phyloP scores from a whole-genome alignment of 1,140 invertebrate species.

The Heterodera schachtii region DNA sequence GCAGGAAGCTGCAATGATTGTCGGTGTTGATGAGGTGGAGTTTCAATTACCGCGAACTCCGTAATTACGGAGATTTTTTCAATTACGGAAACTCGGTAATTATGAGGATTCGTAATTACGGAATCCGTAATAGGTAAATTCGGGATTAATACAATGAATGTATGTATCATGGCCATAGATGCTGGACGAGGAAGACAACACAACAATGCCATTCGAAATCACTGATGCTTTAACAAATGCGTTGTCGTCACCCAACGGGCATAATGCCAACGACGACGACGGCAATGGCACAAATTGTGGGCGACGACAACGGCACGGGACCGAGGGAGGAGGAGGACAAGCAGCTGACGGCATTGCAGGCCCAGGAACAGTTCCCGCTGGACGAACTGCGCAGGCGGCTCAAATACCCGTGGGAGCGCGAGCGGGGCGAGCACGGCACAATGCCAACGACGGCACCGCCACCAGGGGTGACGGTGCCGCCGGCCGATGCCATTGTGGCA shows the following conservation, averaged over 20 bases:
- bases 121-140: too few relatives aligned
- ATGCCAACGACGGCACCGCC: neutral
- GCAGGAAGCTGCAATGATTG: neutral
- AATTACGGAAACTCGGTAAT: neutral
- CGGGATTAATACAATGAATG: too few relatives aligned
- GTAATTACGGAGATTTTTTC: neutral
- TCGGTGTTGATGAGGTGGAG: neutral
- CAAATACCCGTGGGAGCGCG: constrained; percentile 28
- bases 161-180: too few relatives aligned
- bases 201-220: constrained; percentile 25
- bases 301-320: neutral
- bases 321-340: neutral
- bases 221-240: constrained; percentile 28
- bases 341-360: neutral
- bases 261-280: neutral
- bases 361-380: constrained; percentile 16
- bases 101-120: too few relatives aligned
- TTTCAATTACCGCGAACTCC: too few relatives aligned
- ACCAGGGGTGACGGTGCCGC: neutral
- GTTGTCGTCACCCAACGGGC: constrained; percentile 8
- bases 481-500: neutral
- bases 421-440: neutral
- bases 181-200: constrained; percentile 14
- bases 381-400: neutral
- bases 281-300: neutral